phyloP scores from a whole-genome alignment of 1,140 invertebrate genomes.

The Pollicipes pollicipes region DNA sequence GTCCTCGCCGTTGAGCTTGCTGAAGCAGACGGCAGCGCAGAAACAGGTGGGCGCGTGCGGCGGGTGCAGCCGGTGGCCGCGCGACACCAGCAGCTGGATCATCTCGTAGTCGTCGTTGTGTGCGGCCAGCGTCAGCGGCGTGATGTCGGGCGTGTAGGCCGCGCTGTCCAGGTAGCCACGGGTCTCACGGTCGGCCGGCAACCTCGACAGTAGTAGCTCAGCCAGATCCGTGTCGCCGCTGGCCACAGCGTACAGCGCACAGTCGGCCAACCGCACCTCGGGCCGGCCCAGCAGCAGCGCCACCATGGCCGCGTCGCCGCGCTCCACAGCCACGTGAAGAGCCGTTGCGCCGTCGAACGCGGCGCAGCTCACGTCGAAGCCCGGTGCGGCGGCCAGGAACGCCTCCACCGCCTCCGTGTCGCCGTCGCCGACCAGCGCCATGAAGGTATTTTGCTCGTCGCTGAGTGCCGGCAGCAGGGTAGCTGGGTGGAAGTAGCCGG shows the following conservation, averaged over 20 bases:
- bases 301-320: not conserved
- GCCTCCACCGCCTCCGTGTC: not conserved
- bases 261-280: constrained; percentile 27
- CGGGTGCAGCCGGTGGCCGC: not conserved
- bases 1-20: not conserved
- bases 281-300: not conserved
- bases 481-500: not conserved
- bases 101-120: not conserved
- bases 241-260: constrained; percentile 38
- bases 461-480: not conserved
- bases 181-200: not conserved
- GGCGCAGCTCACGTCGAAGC: not conserved
- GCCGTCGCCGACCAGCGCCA: not conserved
- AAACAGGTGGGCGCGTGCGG: not conserved
- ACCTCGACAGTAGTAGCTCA: not conserved
- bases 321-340: not conserved
- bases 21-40: not conserved
- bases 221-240: not conserved
- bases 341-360: not conserved
- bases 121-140: not conserved
- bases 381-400: not conserved
- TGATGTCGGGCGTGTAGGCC: not conserved
- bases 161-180: not conserved
- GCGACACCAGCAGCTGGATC: not conserved
- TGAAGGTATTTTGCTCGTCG: not conserved